Conservation (phyloP, 2,113 vertebrate genomes). For the Cebidichthys violaceus region DNA sequence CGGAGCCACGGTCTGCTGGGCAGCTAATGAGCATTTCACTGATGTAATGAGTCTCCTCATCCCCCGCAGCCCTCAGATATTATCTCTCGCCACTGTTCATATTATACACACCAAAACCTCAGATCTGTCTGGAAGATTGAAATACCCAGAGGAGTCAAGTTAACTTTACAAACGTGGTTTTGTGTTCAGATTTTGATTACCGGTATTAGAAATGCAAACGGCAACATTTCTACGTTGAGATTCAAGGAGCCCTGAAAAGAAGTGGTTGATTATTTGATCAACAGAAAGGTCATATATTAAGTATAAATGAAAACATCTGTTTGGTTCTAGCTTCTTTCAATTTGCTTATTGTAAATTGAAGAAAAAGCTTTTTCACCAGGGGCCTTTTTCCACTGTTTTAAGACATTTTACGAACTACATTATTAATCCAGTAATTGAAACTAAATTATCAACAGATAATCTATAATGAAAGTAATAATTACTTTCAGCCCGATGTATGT, state of each 20-base stretch:
- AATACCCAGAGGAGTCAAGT: background rate
- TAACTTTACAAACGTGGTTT: background rate
- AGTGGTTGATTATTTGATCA: background rate
- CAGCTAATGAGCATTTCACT: slow-evolving; percentile 63
- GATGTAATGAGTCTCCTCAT: slow-evolving; percentile 27
- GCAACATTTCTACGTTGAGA: background rate
- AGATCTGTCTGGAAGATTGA: background rate
- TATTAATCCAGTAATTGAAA: background rate
- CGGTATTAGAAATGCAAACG: background rate
- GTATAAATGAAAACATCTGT: background rate
- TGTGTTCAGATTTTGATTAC: background rate
- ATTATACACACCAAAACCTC: background rate
- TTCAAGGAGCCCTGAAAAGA: background rate
- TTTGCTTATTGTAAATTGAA: background rate
- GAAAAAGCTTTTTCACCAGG: background rate
- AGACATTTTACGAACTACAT: background rate
- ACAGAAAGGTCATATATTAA: background rate
- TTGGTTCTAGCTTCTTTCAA: background rate
- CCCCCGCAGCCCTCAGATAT: slow-evolving; percentile 46
- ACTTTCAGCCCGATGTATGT: background rate
- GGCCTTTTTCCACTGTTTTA: background rate
- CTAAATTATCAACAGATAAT: background rate
- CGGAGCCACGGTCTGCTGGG: slow-evolving; percentile 39
- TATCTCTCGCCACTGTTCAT: slow-evolving; percentile 7
- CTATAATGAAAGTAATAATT: background rate